These are phyloP conservation scores for Bicyclus anynana DNA, from an alignment of 1,140 invertebrate genomes.

Conservation along the genomic window DNA sequence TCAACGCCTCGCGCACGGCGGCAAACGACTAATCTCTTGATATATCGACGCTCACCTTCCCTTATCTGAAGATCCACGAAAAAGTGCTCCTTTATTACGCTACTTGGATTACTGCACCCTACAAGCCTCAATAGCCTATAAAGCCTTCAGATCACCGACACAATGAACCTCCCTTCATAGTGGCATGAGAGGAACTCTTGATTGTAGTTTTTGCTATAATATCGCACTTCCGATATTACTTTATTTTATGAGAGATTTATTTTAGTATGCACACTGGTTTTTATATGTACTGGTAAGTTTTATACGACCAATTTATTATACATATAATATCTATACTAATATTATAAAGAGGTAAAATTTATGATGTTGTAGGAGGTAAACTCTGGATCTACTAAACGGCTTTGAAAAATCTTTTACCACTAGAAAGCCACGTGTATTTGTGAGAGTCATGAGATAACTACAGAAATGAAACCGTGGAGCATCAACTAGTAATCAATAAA, in stretches of 20 bases:
- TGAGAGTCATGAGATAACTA: too few species aligned
- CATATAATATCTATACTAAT: too few species aligned
- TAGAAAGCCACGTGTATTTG: too few species aligned
- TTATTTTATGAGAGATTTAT: background rate
- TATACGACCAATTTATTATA: too few species aligned
- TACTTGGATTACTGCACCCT: constrained; percentile 48
- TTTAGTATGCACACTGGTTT: background rate
- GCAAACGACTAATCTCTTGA: constrained; percentile 70
- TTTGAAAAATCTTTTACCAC: too few species aligned
- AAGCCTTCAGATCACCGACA: constrained; percentile 27
- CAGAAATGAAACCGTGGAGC: too few species aligned
- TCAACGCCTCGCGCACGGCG: constrained; percentile 45
- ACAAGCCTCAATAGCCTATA: constrained; percentile 30
- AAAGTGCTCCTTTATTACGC: constrained; percentile 67
- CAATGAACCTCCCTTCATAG: constrained; percentile 7
- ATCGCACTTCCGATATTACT: background rate
- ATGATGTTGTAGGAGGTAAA: too few species aligned
- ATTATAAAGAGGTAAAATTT: too few species aligned
- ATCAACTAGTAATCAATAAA: too few species aligned
- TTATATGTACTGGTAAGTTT: too few species aligned
- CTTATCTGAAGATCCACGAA: constrained; percentile 62
- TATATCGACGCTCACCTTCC: constrained; percentile 70
- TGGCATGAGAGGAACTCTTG: background rate
- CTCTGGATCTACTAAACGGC: too few species aligned
- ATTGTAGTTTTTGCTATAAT: background rate